A percentile compares a stretch with the other conserved stretches of the same genome.
These are phyloP conservation scores for Lepetodrilus schrolli DNA, from an alignment of 2,888 invertebrate species.

Conservation along the genomic window DNA sequence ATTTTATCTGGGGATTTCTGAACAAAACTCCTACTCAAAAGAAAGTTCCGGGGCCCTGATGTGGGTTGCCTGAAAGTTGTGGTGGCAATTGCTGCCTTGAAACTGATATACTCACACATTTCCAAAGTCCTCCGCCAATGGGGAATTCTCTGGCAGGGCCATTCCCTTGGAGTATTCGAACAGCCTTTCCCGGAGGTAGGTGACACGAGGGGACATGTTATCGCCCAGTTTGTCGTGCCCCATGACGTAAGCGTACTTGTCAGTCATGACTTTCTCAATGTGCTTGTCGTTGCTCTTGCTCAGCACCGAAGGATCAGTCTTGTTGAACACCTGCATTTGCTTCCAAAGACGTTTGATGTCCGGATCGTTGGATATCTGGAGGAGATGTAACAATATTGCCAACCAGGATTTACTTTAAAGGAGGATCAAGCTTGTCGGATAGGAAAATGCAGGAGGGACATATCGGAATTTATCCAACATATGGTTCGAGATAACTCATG, in stretches of 20 bases:
- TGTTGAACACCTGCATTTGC: not conserved
- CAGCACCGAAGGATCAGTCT: not conserved
- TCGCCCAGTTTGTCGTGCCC: constrained; percentile 8
- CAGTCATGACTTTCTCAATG: not conserved
- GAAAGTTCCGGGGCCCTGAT: too few species aligned
- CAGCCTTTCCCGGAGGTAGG: not conserved
- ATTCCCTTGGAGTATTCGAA: constrained; percentile 14
- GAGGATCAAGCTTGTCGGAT: too few species aligned
- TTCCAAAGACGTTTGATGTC: constrained; percentile 9
- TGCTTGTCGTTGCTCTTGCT: not conserved
- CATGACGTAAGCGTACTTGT: constrained; percentile 15
- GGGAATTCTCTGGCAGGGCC: not conserved
- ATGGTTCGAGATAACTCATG: too few species aligned
- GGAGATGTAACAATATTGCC: too few species aligned
- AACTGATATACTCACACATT: not conserved
- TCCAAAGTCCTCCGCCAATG: not conserved
- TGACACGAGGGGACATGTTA: not conserved
- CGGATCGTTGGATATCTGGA: not conserved
- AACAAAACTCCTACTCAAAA: too few species aligned
- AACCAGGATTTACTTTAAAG: too few species aligned
- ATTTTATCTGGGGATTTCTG: too few species aligned
- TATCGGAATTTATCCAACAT: too few species aligned
- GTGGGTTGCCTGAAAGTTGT: too few species aligned
- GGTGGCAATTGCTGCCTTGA: too few species aligned
- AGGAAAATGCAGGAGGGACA: too few species aligned